Evolutionary conservation across 2,113 vertebrate species (phyloP), one percentile per base, ranked within the genome.

Genomic region (Dicerorhinus sumatrensis): DNA sequence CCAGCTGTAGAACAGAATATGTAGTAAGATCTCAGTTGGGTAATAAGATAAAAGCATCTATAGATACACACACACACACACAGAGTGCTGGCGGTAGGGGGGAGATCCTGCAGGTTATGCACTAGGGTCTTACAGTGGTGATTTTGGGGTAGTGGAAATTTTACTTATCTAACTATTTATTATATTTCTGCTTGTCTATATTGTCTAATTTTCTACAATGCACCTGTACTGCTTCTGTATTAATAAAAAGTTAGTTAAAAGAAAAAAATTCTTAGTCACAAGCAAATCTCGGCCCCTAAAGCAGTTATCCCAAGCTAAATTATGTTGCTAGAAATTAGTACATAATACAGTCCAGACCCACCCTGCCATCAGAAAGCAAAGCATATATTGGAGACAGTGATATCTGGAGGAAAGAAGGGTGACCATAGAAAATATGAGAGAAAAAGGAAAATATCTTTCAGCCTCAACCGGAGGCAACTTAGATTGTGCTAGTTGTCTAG

Each of bases 251-350:
- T 29, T 83, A 65, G 65, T 81, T 96, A 21, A 91, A 95, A 91
- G 70, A 48, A 93, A 94, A 84, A 83, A 89, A 39, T 82, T 69
- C 14, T 80, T 79, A 69, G 39, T 83, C 39, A 62, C 63, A 88
- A 80, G 73, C n/a, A 94, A 84, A 89, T 7, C 33, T 84, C 70
- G 93, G 21, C 8, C n/a, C 31, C 58, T 62, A 58, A 91, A 94
- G 82, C 70, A 91, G 9, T 91, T 92, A 93, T 92, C 81, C 39
- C 20, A 92, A 88, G 31, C 4, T 88, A 95, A 95, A 96, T 69
- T 46, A 81, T 58, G 33, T 75, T 84, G 48, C 70, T 75, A 69
- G n/a, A 80, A 94, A 95, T 29, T 60, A 91, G 33, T 73, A 88
- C 14, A 83, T 62, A 87, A 87, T 77, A 91, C 5, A 67, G 39